Evolutionary conservation across 2,888 invertebrate genomes (phyloP).

Genomic region (Scaptomyza tumidula): DNA sequence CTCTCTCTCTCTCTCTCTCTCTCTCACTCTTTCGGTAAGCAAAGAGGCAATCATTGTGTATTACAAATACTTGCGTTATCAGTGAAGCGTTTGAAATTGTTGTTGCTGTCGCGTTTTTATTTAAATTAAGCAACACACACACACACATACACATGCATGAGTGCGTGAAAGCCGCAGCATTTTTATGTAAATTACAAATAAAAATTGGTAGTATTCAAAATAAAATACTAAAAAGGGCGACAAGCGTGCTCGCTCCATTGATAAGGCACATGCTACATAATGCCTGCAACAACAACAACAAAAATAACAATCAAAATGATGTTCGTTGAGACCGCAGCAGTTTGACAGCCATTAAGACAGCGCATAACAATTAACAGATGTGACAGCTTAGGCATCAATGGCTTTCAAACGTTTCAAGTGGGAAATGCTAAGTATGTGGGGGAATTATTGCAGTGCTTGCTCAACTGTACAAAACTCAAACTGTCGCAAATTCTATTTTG

Average conservation of each 20-base stretch:
- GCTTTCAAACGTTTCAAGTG: neutral
- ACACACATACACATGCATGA: slow-evolving; percentile 6
- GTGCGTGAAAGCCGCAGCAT: slow-evolving; percentile 44
- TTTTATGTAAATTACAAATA: slow-evolving; percentile 72
- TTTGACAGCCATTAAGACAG: slow-evolving; percentile 30
- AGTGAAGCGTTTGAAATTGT: slow-evolving; percentile 54
- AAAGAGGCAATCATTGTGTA: slow-evolving; percentile 31
- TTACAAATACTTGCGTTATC: slow-evolving; percentile 61
- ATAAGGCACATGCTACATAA: slow-evolving; percentile 48
- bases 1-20: neutral
- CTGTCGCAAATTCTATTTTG: slow-evolving; percentile 3
- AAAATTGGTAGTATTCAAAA: slow-evolving; percentile 50
- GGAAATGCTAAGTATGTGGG: neutral
- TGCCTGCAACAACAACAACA: neutral
- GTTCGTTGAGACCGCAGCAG: slow-evolving; percentile 26
- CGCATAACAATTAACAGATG: slow-evolving; percentile 31
- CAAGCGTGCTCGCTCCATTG: slow-evolving; percentile 35
- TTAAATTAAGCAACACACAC: slow-evolving; percentile 71
- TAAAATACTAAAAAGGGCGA: slow-evolving; percentile 3
- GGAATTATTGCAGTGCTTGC: neutral
- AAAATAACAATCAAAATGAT: slow-evolving; percentile 8
- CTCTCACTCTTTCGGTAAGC: slow-evolving; percentile 14
- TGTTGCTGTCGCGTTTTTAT: slow-evolving; percentile 54
- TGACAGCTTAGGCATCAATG: slow-evolving; percentile 7
- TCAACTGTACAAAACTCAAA: neutral